Conservation (phyloP, 2,888 invertebrate species). For the Cyrtodaria siliqua region DNA sequence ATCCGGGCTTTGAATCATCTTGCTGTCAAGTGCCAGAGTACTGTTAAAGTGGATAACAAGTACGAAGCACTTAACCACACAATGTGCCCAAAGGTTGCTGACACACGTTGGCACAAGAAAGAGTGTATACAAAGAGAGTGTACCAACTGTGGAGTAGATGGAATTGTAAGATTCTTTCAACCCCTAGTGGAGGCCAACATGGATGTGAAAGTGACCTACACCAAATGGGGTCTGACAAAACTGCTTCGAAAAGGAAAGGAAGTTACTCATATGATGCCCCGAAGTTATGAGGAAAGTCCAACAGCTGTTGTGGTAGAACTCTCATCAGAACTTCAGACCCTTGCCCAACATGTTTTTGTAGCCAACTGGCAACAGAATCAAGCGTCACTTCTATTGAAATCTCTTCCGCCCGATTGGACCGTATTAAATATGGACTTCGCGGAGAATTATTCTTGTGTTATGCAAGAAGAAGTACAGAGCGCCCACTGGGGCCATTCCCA, state of each 20-base stretch:
- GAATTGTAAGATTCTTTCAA: not conserved
- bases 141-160: not conserved
- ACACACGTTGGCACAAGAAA: not conserved
- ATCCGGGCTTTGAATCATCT: too few relatives aligned
- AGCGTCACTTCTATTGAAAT: constrained; percentile 1
- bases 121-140: constrained; percentile 7
- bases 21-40: not conserved
- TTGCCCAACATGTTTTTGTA: constrained; percentile 9
- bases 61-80: constrained; percentile 3
- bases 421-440: constrained; percentile 45
- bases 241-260: constrained; percentile 1
- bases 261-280: constrained; percentile 5
- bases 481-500: constrained; percentile 37
- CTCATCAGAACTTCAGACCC: not conserved
- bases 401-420: constrained; percentile 8
- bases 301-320: not conserved
- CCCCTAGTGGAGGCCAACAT: not conserved
- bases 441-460: constrained; percentile 38
- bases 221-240: not conserved
- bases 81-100: not conserved
- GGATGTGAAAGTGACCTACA: not conserved
- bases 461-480: constrained; percentile 45
- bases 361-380: constrained; percentile 10
- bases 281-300: too few relatives aligned
- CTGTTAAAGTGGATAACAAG: constrained; percentile 3